Evolutionary conservation across 2,888 invertebrate species (phyloP), one percentile per base, ranked within the genome.

Genomic region (Eumerus sabulonum): DNA sequence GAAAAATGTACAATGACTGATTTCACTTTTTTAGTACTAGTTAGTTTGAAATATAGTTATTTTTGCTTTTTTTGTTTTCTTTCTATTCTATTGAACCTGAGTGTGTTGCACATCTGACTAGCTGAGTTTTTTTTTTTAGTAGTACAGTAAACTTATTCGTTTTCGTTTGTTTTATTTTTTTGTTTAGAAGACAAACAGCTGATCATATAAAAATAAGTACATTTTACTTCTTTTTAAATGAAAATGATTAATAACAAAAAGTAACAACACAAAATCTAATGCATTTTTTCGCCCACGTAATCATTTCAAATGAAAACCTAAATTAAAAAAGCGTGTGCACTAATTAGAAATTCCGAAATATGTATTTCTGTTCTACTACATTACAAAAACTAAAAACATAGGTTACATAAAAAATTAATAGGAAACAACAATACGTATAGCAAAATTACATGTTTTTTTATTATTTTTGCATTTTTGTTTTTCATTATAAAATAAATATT

Each of bases 71-170:
- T 57, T 63, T 76, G 71, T 79, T 72, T 48, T 70, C 57, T 72
- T 82, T 81, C 72, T 51, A 77, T 81, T 82, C 72, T 82, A 83
- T 84, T 84, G 83, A 83, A 84, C 84, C 83, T 84, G 84, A 84
- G 84, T 83, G 83, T 83, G 84, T 84, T 84, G 83, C 84, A 84
- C 83, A 82, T 84, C 82, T 84, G 84, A 84, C 84, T 84, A 84
- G 84, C 83, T 83, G 82, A 83, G 83, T 82, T 83, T 81, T 82
- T 74, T 74, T 59, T 64, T 70, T 70, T 72, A 64, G 71, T 66
- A 76, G 47, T 70, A 19, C 59, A 74, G 62, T 53, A 56, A 45
- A 68, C 38, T 50, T 54, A 66, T 51, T 14, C 57, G 44, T 48
- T 57, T n/a, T 36, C 36, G 36, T 36, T 73, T 51, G 35, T 60